phyloP scores from a whole-genome alignment of 35 echinoderm and acorn worm species.

The Lytechinus variegatus region DNA sequence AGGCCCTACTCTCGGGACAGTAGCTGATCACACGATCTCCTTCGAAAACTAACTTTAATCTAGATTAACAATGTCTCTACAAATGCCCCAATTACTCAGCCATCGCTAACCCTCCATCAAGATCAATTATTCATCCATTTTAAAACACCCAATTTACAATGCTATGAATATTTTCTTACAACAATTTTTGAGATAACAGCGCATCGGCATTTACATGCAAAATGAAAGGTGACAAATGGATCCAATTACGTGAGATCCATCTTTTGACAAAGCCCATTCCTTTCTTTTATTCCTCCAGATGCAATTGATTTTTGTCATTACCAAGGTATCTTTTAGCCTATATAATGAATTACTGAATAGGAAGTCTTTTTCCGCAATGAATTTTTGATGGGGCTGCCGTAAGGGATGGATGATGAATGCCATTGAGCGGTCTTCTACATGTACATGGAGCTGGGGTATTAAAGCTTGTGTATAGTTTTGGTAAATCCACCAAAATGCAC shows the following conservation, averaged over 20 bases:
- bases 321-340: not conserved
- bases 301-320: not conserved
- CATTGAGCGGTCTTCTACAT: not conserved
- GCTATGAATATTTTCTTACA: not conserved
- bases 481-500: too few relatives aligned
- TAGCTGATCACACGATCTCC: not conserved
- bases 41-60: not conserved
- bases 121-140: too few relatives aligned
- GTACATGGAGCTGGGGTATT: too few relatives aligned
- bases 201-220: not conserved
- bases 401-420: not conserved
- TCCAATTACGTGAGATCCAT: not conserved
- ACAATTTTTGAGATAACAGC: not conserved
- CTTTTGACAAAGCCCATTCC: not conserved
- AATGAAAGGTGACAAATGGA: not conserved
- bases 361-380: slow-evolving; percentile 4
- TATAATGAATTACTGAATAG: not conserved
- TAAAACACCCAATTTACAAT: not conserved
- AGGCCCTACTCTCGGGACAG: too few relatives aligned
- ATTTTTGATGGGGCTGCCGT: not conserved
- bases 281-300: not conserved
- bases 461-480: too few relatives aligned
- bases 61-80: not conserved
- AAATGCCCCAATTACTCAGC: not conserved
- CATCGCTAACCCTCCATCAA: not conserved